Evolutionary conservation across 2,888 invertebrate genomes (phyloP), one percentile per base, ranked within the genome.

Genomic region (Mythimna vitellina): DNA sequence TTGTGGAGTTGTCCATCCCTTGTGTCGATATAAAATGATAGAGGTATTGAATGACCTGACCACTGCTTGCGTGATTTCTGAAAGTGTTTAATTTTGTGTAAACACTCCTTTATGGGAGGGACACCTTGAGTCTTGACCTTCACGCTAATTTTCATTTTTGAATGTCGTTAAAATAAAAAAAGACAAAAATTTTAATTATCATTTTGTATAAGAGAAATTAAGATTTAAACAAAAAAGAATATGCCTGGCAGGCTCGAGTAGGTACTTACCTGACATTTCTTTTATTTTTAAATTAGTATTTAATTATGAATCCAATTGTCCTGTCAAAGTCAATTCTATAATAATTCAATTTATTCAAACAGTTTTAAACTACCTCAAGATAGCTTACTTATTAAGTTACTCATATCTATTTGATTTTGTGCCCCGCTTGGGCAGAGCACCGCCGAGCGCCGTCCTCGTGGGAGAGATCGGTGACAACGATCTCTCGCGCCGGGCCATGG

Each of bases 221-320:
- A 17, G 49, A 25, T 57, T 35, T 8, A 49, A 57, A 70, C 32
- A 12, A 22, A 58, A 57, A 58, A 12, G 57, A 57, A 56, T 25
- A 32, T 32, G 56, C 25, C 29, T 56, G 20, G 9, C 17, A 57
- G 57, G 32, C 32, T 57, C 14, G 22, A 42, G 22, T 60, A 38
- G 14, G 14, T 38, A 60, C 35, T 17, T 60, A 38, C n/a, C 17
- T 63, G 65, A 65, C 25, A 76, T 65, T 74, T 76, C 6, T 63
- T 71, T 49, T 53, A 42, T 58, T 32, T 49, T 53, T 32, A 49
- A 6, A 63, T 57, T 62, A 61, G 20, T 70, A 49, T 60, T 78
- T 17, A 65, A 76, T 63, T 78, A 62, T 62, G 57, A 71, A 62
- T 57, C 38, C 57, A 76, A 78, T 63, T 66, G 17, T 12, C 17